Percentiles rank a stretch among this genome's conserved stretches.
Evolutionary conservation across 2,113 vertebrate genomes (phyloP).

Genomic region (Cyphomyrus discorhynchus): DNA sequence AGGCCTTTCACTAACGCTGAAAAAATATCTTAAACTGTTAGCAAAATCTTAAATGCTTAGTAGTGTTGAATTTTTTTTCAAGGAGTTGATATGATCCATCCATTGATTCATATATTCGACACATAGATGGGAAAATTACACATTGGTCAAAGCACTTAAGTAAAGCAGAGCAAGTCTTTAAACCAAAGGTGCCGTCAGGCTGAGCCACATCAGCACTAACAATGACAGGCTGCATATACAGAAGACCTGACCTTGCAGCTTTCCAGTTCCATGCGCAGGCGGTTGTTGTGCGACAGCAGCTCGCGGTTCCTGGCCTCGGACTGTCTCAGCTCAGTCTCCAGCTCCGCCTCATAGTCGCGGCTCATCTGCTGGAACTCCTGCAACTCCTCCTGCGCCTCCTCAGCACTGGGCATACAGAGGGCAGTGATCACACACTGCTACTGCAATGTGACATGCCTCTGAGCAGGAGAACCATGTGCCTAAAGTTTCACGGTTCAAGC

Average conservation of each 20-base stretch:
- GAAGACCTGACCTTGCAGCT: conserved; percentile 66
- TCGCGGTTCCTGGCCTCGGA: conserved; percentile 84
- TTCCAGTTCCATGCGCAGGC: conserved; percentile 79
- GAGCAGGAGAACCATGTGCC: background rate
- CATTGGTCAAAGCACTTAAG: background rate
- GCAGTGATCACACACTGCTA: background rate
- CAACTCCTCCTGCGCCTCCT: conserved; percentile 77
- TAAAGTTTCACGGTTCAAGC: background rate
- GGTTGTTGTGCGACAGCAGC: conserved; percentile 75
- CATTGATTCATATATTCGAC: background rate
- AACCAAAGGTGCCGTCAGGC: background rate
- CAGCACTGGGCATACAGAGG: conserved; percentile 58
- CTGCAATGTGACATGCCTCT: background rate
- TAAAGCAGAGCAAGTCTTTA: background rate
- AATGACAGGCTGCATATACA: background rate
- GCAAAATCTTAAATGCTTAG: background rate
- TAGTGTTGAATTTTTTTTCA: background rate
- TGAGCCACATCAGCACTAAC: background rate
- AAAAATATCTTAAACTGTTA: background rate
- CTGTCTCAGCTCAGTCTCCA: conserved; percentile 86
- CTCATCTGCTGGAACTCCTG: conserved; percentile 96
- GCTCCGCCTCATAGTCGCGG: conserved; percentile 88
- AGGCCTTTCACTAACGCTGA: background rate
- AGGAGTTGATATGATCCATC: background rate
- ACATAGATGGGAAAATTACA: background rate